Evolutionary conservation across 2,797 vertebrate species (phyloP), one percentile per base, ranked within the genome.

Genomic region (Enteromius trimaculatus): DNA sequence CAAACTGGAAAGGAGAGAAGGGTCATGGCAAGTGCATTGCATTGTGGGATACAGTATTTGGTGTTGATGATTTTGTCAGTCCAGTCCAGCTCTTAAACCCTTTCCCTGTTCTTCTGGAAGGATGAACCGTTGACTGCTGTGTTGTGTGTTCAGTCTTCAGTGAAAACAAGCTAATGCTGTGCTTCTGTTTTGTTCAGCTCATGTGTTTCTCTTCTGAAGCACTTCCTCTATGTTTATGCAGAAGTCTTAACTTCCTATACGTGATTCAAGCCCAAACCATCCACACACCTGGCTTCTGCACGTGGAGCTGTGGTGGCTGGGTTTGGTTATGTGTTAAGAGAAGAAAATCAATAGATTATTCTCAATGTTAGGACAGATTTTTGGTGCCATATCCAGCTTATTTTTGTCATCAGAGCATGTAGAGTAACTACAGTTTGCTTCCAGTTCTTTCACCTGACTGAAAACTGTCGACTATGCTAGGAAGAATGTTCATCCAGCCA

Each of bases 201-300:
- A 14, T 29, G 58, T 2, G 39, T 19, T 47, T 77, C 37, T 64
- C 23, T 47, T 37, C 39, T 68, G 31, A 80, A 80, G n/a, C 65
- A 29, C 78, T 39, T 80, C n/a, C 65, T 80, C 29, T 77, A 29
- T 3, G 14, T 77, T 62, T 26, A 44, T 26, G 74, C 55, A 42
- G 34, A 77, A 77, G 34, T 29, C 16, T 78, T 37, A n/a, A 21
- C 49, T 44, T 44, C n/a, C 37, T 17, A 62, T 62, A 8, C 34
- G 11, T 21, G 17, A 65, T 29, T 34, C 26, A 64, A 77, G 31
- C 26, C 17, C 5, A 8, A 64, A 31, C 26, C 53, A 8, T 53
- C 17, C 51, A 53, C 51, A 49, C 47, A 49, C 14, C 14, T 16
- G 21, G 29, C 8, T 23, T 64, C 4, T 55, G 14, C 65, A 9